Base-by-base conservation (phyloP, 2,797 vertebrate species). In the Coilia nasus region DNA sequence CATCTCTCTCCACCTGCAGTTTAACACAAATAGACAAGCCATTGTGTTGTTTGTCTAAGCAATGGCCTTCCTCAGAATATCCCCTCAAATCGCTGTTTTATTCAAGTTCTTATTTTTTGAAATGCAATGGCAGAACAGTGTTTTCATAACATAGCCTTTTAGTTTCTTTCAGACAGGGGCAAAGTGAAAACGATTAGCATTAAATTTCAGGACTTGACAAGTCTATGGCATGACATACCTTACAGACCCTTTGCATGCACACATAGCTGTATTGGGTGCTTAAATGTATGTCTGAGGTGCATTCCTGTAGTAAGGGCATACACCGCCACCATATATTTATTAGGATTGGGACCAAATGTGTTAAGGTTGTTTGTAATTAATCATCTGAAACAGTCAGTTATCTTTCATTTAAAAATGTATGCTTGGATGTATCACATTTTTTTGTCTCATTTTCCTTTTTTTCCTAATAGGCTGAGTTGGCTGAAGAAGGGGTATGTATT, bases 401-500 rank as follows among this genome's bases (percentile, higher is more conserved):
- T 35, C 15, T 75, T 31, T 19, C 5, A 21, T 41, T 25, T 31
- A 71, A 31, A 14, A 28, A 14, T 71, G 11, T 31, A 28, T 44
- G 19, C 15, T 4, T 59, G 57, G 6, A 10, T 78, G 25, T 44
- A 7, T 41, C 2, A 78, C 19, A 17, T 19, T 9, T 71, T 35
- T 81, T 50, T 50, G 23, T 75, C 31, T 9, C 41, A 35, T 78
- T 44, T 44, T 44, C 35, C 17, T 44, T 14, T 78, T 78, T 89
- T 88, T 95, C 82, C 84, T 84, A 89, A 91, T 94, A 98, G 97
- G 95, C 93, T 88, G 89, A 92, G 35, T 87, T 98, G 83, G 95
- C 96, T 88, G 93, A 98, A 83, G 95, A 98, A 92, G 95, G 94
- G 91, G 97, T 98, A 93, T 93, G 96, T 95, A 86, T 78, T 46